Evolutionary conservation across 1,140 invertebrate species (phyloP).

Genomic region (Paramacrobiotus metropolitanus): DNA sequence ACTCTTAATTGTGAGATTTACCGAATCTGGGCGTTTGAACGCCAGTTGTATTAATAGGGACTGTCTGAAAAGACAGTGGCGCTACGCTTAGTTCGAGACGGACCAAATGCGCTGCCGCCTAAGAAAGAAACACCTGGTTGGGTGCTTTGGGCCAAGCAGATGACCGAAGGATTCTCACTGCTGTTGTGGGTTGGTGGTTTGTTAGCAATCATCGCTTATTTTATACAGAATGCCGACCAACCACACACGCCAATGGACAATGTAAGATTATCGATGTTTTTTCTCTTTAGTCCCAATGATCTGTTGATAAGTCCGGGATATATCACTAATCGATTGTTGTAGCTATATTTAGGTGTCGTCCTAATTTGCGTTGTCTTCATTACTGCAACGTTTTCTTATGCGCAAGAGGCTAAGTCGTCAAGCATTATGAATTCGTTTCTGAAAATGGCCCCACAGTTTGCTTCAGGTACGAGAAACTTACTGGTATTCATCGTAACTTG

Average conservation of each 20-base stretch:
- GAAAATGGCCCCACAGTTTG: slow-evolving; percentile 1
- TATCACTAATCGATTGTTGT: neutral
- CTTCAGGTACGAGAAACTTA: neutral
- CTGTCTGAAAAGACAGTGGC: slow-evolving; percentile 75
- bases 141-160: slow-evolving; percentile 35
- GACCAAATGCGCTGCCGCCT: slow-evolving; percentile 58
- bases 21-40: too few species aligned
- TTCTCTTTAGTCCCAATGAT: too few species aligned
- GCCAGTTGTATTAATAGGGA: too few species aligned
- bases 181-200: slow-evolving; percentile 49
- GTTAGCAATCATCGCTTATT: slow-evolving; percentile 42
- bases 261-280: too few species aligned
- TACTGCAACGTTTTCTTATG: neutral
- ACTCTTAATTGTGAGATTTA: neutral
- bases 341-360: neutral
- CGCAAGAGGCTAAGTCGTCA: neutral
- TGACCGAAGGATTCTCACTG: slow-evolving; percentile 45
- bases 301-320: neutral
- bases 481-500: neutral
- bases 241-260: slow-evolving; percentile 24
- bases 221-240: slow-evolving; percentile 25
- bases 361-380: neutral
- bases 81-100: slow-evolving; percentile 72
- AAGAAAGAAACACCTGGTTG: slow-evolving; percentile 36
- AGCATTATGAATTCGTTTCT: neutral